Conservation (phyloP, 2,888 invertebrate species). For the Synanthedon tipuliformis region DNA sequence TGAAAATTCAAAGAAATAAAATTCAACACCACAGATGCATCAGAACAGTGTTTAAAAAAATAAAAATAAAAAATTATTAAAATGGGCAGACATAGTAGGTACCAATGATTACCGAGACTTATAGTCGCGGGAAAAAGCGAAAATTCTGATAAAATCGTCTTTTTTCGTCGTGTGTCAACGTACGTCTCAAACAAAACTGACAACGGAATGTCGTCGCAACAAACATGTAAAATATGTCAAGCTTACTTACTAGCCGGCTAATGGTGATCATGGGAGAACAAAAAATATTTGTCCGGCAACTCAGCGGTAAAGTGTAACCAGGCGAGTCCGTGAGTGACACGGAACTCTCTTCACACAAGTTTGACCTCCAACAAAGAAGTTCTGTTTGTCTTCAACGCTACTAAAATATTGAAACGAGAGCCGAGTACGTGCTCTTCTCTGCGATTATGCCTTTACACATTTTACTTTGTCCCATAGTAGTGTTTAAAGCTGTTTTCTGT, state of each 20-base stretch:
- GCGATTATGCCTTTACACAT: conserved; percentile 29
- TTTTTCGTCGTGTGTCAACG: background rate
- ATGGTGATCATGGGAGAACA: conserved; percentile 61
- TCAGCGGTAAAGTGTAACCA: conserved; percentile 60
- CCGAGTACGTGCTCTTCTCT: conserved; percentile 48
- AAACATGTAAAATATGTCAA: conserved; percentile 41
- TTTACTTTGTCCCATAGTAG: conserved; percentile 18
- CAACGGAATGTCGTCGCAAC: conserved; percentile 31
- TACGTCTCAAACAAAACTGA: conserved; percentile 6
- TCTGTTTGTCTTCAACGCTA: conserved; percentile 62
- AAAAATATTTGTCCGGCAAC: conserved; percentile 55
- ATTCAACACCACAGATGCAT: no score
- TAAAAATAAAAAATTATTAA: no score
- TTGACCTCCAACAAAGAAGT: conserved; percentile 66
- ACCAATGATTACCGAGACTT: no score
- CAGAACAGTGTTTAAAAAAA: no score
- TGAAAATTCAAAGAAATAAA: no score
- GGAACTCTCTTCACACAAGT: conserved; percentile 66
- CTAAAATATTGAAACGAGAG: conserved; percentile 65
- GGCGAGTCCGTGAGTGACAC: conserved; percentile 53
- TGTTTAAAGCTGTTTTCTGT: conserved; percentile 7
- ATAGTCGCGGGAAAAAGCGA: no score
- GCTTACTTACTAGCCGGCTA: conserved; percentile 30
- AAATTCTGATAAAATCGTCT: conserved; percentile 1
- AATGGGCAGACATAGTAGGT: no score